Conservation (phyloP, 2,113 vertebrate genomes). For the Ictalurus furcatus region DNA sequence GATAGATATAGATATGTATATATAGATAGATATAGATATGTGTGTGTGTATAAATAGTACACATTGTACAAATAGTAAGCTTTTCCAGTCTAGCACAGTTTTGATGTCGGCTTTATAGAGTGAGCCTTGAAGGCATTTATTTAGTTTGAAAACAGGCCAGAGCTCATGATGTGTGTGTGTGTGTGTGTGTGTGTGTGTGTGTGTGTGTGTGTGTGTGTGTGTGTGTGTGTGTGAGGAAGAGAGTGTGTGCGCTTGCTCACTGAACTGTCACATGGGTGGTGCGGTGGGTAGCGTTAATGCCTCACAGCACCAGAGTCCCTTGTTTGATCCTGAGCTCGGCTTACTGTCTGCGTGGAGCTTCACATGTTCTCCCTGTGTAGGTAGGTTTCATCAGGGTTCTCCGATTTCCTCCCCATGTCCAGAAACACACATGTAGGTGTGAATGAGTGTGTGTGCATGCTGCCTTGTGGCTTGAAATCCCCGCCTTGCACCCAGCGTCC, state of each 20-base stretch:
- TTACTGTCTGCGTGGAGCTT: neutral
- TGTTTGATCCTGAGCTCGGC: neutral
- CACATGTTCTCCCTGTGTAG: neutral
- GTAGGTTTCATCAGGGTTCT: neutral
- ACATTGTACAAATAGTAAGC: neutral
- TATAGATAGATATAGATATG: no score
- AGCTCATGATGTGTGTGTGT: neutral
- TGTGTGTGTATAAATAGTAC: no score
- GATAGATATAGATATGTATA: no score
- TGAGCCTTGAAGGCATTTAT: neutral
- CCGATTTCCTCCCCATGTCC: neutral
- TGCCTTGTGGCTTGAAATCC: neutral
- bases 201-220: neutral
- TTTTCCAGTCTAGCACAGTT: neutral
- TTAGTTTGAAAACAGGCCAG: neutral
- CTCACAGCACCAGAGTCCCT: neutral
- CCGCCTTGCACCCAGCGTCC: neutral
- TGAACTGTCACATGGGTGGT: neutral
- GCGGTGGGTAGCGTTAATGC: neutral
- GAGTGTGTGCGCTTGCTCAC: neutral
- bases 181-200: neutral
- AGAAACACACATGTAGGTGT: neutral
- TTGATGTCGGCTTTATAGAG: neutral
- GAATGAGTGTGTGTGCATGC: neutral
- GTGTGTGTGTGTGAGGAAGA: neutral